Evolutionary conservation across 2,888 invertebrate species (phyloP).

Genomic region (Agapostemon virescens): DNA sequence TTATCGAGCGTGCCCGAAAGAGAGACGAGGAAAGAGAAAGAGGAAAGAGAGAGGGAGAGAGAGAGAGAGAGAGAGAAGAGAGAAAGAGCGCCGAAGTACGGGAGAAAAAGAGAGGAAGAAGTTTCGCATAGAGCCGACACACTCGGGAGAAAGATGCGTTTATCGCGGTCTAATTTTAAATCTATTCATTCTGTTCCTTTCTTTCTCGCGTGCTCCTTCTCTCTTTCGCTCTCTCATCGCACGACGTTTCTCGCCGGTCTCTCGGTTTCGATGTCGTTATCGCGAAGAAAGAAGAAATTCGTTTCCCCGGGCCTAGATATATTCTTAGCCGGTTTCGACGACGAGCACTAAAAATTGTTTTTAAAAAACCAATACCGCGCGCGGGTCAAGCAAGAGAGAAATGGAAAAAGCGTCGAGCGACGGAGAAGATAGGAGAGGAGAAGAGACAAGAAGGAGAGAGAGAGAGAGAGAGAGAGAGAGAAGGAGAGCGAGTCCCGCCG

Average conservation of each 20-base stretch:
- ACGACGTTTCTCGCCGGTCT: conserved; percentile 27
- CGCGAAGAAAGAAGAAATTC: conserved; percentile 66
- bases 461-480: neutral
- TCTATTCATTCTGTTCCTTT: conserved; percentile 51
- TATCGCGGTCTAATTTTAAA: conserved; percentile 60
- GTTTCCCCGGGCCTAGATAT: conserved; percentile 60
- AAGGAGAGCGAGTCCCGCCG: neutral
- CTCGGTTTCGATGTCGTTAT: conserved; percentile 55
- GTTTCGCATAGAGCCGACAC: conserved; percentile 52
- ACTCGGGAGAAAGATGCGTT: conserved; percentile 55
- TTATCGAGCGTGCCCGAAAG: conserved; percentile 43
- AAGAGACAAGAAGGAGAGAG: neutral
- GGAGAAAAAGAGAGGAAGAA: conserved; percentile 31
- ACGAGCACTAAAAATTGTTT: conserved; percentile 65
- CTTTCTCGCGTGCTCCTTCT: conserved; percentile 15
- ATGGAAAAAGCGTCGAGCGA: neutral
- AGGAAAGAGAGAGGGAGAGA: conserved; percentile 30
- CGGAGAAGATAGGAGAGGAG: neutral
- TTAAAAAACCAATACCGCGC: conserved; percentile 68
- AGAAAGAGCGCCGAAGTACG: neutral
- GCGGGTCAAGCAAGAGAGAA: neutral
- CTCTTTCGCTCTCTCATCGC: neutral
- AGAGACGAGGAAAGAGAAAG: neutral
- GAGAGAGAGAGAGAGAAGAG: neutral
- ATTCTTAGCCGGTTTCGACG: conserved; percentile 72